Evolutionary conservation across 1,140 invertebrate species (phyloP).

Genomic region (Drosophila auraria): DNA sequence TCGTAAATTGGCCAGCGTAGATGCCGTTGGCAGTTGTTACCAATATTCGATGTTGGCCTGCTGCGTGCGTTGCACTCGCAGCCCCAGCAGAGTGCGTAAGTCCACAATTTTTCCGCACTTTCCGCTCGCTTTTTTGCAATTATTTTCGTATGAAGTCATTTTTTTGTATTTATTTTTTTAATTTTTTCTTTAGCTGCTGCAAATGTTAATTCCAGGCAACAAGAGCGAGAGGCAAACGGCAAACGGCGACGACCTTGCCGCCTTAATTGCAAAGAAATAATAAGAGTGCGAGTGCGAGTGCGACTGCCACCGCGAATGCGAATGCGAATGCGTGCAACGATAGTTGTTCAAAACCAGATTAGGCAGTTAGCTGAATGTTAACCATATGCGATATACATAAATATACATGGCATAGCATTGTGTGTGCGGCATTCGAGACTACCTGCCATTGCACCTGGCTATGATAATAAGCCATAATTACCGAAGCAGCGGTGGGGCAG

Average conservation of each 20-base stretch:
- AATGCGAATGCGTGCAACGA: slow-evolving; percentile 60
- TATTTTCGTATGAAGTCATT: slow-evolving; percentile 71
- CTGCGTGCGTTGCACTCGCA: slow-evolving; percentile 58
- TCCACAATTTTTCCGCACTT: slow-evolving; percentile 13
- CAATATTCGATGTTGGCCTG: slow-evolving; percentile 12
- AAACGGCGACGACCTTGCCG: slow-evolving; percentile 70
- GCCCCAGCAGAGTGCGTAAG: slow-evolving; percentile 34
- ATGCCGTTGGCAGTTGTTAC: slow-evolving; percentile 24
- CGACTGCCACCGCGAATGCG: background rate
- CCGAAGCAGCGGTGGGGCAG: background rate
- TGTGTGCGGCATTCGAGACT: slow-evolving; percentile 11
- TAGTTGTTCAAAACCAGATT: slow-evolving; percentile 62
- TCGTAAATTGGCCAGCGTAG: slow-evolving; percentile 34
- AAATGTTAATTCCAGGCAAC: slow-evolving; percentile 61
- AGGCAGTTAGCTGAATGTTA: slow-evolving; percentile 22
- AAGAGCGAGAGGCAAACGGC: slow-evolving; percentile 33
- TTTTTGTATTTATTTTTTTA: slow-evolving; percentile 54
- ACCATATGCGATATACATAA: slow-evolving; percentile 14
- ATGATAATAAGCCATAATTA: slow-evolving; percentile 19
- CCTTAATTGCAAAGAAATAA: slow-evolving; percentile 58
- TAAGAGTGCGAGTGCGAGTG: slow-evolving; percentile 16
- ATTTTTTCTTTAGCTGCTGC: slow-evolving; percentile 28
- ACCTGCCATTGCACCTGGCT: slow-evolving; percentile 30
- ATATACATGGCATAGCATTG: slow-evolving; percentile 11
- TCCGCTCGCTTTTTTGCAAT: slow-evolving; percentile 36